Evolutionary conservation across 37 sponge, comb jelly and placozoan genomes (phyloP).

Genomic region (Bolinopsis microptera): DNA sequence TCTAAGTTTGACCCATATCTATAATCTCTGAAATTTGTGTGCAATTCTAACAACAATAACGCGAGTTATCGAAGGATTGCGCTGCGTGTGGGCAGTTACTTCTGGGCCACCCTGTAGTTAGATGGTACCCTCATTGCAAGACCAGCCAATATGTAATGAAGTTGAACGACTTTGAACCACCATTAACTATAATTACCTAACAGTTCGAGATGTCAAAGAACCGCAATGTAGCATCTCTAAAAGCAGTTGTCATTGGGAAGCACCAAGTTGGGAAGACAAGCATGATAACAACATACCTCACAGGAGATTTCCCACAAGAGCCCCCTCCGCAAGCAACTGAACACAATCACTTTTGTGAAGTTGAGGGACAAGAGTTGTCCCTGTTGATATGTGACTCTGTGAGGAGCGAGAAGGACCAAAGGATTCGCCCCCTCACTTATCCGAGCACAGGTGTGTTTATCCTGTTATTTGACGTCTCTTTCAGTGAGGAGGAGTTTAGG

Average conservation of each 20-base stretch:
- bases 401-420: neutral
- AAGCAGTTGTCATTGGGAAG: slow-evolving; percentile 13
- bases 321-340: neutral
- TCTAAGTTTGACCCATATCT: too few species aligned
- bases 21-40: too few species aligned
- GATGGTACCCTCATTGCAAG: too few species aligned
- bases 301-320: neutral
- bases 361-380: neutral
- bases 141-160: too few species aligned
- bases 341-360: neutral
- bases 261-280: neutral
- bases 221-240: neutral
- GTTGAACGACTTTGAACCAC: too few species aligned
- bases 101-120: too few species aligned
- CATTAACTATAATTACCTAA: too few species aligned
- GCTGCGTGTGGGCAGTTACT: too few species aligned
- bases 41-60: too few species aligned
- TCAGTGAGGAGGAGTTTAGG: neutral
- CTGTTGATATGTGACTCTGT: neutral
- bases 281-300: neutral
- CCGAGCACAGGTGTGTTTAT: neutral
- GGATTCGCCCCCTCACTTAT: neutral
- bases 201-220: neutral
- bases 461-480: neutral
- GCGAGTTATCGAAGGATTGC: too few species aligned